phyloP scores from a whole-genome alignment of 2,797 vertebrate genomes.

The Semaprochilodus insignis region DNA sequence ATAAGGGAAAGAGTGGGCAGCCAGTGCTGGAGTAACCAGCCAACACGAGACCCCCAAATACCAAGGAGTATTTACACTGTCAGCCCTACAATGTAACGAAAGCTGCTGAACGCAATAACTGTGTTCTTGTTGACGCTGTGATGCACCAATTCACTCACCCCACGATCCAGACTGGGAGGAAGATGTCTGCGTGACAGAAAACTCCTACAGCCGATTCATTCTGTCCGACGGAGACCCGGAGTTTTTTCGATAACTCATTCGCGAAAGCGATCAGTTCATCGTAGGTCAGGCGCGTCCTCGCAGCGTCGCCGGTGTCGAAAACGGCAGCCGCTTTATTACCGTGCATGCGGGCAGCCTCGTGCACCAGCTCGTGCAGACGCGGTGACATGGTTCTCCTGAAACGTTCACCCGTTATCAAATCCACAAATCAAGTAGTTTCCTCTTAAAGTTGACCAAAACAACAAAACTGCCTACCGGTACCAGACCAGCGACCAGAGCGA shows the following conservation, averaged over 20 bases:
- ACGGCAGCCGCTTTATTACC: conserved; percentile 77
- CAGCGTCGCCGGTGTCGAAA: conserved; percentile 72
- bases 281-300: conserved; percentile 74
- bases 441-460: not conserved
- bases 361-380: conserved; percentile 82
- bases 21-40: no score
- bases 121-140: not conserved
- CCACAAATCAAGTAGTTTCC: not conserved
- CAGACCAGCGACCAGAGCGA: not conserved
- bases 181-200: conserved; percentile 84
- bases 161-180: conserved; percentile 89
- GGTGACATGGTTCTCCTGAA: conserved; percentile 55
- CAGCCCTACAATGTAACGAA: no score
- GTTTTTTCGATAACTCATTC: conserved; percentile 72
- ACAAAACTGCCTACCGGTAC: not conserved
- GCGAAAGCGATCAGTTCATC: conserved; percentile 68
- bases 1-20: no score
- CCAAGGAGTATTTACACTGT: no score
- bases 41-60: no score
- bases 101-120: no score
- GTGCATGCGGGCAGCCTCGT: conserved; percentile 71
- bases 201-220: conserved; percentile 80
- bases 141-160: conserved; percentile 78
- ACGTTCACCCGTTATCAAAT: not conserved
- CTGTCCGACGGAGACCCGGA: conserved; percentile 68